These are phyloP conservation scores for Drosophila multiciliata DNA, from an alignment of 2,888 invertebrate genomes.

Conservation along the genomic window DNA sequence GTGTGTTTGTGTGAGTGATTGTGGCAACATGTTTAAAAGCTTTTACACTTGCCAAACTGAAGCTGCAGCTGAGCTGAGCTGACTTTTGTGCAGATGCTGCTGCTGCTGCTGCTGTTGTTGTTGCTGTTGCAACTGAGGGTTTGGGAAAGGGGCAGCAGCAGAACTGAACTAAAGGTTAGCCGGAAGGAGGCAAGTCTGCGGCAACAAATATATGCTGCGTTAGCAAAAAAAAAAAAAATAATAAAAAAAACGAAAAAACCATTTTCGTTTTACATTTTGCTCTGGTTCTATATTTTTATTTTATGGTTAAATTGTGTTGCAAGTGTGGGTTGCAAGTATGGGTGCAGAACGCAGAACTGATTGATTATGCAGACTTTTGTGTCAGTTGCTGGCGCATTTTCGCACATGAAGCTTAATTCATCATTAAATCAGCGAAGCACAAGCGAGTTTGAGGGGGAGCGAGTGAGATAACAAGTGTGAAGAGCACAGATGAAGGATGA, in stretches of 20 bases:
- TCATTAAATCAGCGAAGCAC: slow-evolving; percentile 64
- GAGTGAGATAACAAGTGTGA: slow-evolving; percentile 1
- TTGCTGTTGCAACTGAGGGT: slow-evolving; percentile 10
- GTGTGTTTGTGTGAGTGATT: slow-evolving; percentile 21
- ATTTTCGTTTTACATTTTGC: slow-evolving; percentile 18
- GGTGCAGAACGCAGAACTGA: slow-evolving; percentile 43
- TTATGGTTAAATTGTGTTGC: slow-evolving; percentile 7
- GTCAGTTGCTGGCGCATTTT: slow-evolving; percentile 69
- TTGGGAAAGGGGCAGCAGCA: background rate
- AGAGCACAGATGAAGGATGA: slow-evolving; percentile 21
- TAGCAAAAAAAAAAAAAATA: slow-evolving; percentile 51
- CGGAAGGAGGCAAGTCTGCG: slow-evolving; percentile 62
- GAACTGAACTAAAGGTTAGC: slow-evolving; percentile 14
- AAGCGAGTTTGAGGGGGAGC: background rate
- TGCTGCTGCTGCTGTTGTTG: slow-evolving; percentile 41
- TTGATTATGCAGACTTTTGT: slow-evolving; percentile 79
- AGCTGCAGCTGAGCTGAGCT: slow-evolving; percentile 47
- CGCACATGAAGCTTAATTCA: slow-evolving; percentile 71
- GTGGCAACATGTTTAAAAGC: slow-evolving; percentile 75
- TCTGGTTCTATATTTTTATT: slow-evolving; percentile 10
- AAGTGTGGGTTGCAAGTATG: background rate
- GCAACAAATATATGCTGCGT: slow-evolving; percentile 60
- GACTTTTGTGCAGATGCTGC: slow-evolving; percentile 65
- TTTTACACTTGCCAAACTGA: slow-evolving; percentile 74
- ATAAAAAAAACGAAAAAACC: background rate